Evolutionary conservation across 2,888 invertebrate species (phyloP).

Genomic region (Apantesis nais): DNA sequence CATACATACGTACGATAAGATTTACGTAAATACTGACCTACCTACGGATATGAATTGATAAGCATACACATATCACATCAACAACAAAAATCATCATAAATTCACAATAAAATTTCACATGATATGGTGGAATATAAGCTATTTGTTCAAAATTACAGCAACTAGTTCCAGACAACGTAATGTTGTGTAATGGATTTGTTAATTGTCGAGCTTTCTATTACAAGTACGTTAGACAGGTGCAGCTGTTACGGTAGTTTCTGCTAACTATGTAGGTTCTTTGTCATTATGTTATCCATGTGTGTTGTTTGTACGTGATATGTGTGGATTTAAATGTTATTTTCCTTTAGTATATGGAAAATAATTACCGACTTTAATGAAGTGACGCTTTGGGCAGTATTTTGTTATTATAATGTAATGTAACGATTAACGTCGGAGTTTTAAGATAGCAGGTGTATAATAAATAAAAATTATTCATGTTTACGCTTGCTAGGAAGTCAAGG

Average conservation of each 20-base stretch:
- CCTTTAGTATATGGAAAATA: neutral
- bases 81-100: too few relatives aligned
- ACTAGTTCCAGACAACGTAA: slow-evolving; percentile 5
- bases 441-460: too few relatives aligned
- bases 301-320: neutral
- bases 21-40: too few relatives aligned
- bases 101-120: neutral
- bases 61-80: too few relatives aligned
- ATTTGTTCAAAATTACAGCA: slow-evolving; percentile 17
- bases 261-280: neutral
- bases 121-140: slow-evolving; percentile 16
- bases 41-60: too few relatives aligned
- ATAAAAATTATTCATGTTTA: too few relatives aligned
- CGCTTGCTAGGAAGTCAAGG: too few relatives aligned
- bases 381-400: too few relatives aligned
- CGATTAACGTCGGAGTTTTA: too few relatives aligned
- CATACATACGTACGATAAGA: too few relatives aligned
- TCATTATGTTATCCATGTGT: neutral
- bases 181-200: slow-evolving; percentile 33
- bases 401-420: too few relatives aligned
- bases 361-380: too few relatives aligned
- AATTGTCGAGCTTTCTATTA: slow-evolving; percentile 23
- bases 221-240: slow-evolving; percentile 7
- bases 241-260: slow-evolving; percentile 9
- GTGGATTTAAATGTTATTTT: neutral